Conservation (phyloP, 2,113 vertebrate genomes). For the Semnopithecus entellus region DNA sequence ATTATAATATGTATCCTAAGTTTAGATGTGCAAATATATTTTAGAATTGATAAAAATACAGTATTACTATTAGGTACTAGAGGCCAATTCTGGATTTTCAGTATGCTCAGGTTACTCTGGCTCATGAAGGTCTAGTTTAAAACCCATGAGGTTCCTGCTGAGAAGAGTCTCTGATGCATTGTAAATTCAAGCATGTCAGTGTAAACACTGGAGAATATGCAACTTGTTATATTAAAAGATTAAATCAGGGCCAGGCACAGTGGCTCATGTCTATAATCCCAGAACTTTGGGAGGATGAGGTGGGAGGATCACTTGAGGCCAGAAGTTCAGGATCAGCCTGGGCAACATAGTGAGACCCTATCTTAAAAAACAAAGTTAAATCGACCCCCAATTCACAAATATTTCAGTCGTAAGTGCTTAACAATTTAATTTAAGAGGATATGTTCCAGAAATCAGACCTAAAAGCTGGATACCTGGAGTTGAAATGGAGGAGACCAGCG, state of each 20-base stretch:
- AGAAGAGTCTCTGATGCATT: neutral
- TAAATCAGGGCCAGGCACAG: no score
- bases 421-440: constrained; percentile 23
- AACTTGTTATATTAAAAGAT: neutral
- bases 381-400: neutral
- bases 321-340: no score
- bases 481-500: neutral
- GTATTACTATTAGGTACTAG: neutral
- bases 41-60: neutral
- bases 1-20: neutral
- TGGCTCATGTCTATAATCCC: no score
- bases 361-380: no score
- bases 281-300: no score
- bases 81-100: neutral
- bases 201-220: neutral
- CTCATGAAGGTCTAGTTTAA: neutral
- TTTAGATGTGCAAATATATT: neutral
- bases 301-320: no score
- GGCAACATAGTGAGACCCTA: no score
- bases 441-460: neutral
- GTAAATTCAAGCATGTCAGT: neutral
- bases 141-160: neutral
- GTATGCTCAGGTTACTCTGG: neutral
- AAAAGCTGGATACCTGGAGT: neutral
- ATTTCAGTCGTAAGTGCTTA: neutral